phyloP scores from a whole-genome alignment of 2,113 vertebrate genomes.

The Cygnus atratus region DNA sequence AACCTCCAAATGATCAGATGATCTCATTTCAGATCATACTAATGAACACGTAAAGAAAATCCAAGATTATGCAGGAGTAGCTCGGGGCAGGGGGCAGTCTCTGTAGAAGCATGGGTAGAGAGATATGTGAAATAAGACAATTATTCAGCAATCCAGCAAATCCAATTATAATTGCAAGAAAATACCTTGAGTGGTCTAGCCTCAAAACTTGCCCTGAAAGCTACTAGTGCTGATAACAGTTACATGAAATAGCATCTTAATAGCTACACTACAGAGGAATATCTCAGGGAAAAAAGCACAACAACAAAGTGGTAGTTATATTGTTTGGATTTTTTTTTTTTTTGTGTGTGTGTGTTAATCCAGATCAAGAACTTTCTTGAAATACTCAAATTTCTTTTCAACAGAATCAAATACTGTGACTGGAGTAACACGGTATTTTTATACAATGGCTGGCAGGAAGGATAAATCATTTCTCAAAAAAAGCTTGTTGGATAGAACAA shows the following conservation, averaged over 20 bases:
- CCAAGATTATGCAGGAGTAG: neutral
- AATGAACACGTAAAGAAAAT: neutral
- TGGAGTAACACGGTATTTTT: neutral
- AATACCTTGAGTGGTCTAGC: neutral
- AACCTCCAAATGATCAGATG: neutral
- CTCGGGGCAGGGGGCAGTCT: no score
- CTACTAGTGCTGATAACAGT: neutral
- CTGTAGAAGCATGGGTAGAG: neutral
- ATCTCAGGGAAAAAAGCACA: neutral
- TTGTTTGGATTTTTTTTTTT: neutral
- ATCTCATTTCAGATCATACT: neutral
- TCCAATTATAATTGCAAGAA: neutral
- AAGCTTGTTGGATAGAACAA: neutral
- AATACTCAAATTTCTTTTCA: neutral
- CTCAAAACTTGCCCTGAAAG: neutral
- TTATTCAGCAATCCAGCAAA: neutral
- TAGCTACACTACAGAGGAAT: neutral
- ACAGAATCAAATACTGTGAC: neutral
- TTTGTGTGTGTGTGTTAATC: neutral
- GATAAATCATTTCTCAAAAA: neutral
- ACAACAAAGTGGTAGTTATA: rapidly evolving
- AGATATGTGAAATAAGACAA: neutral
- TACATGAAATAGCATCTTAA: neutral
- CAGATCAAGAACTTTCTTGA: neutral
- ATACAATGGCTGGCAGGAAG: neutral